phyloP scores from a whole-genome alignment of 2,113 vertebrate species.

The Gallinago paraguaiae region DNA sequence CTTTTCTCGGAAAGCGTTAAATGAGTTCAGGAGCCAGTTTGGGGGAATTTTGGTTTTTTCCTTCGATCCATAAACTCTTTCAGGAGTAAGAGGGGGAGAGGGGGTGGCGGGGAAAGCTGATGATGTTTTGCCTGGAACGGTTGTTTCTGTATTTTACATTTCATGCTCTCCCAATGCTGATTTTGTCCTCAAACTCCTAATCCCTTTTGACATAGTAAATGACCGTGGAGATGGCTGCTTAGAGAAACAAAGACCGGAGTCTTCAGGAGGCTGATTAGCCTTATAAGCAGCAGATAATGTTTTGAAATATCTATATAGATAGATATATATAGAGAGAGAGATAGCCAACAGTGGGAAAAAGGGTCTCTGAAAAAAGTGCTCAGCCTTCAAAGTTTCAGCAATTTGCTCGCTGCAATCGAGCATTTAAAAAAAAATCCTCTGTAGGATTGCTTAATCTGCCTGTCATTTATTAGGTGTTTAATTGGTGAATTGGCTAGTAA shows the following conservation, averaged over 20 bases:
- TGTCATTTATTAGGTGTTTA: background rate
- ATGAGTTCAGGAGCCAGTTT: background rate
- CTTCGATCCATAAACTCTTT: background rate
- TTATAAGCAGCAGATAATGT: background rate
- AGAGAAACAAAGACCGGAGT: background rate
- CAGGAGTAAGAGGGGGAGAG: background rate
- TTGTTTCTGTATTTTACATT: constrained; percentile 5
- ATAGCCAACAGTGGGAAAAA: background rate
- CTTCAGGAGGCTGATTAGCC: background rate
- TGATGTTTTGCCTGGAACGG: background rate
- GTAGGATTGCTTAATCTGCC: background rate
- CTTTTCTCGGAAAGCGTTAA: background rate
- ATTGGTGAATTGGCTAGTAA: background rate
- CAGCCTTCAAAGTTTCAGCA: background rate
- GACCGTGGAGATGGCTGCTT: background rate
- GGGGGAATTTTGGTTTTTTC: background rate
- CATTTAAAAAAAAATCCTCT: background rate
- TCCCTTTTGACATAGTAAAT: constrained; percentile 12
- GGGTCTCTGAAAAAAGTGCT: background rate
- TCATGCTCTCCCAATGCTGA: background rate
- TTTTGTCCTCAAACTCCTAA: constrained; percentile 2
- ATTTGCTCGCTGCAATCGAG: background rate
- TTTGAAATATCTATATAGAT: background rate
- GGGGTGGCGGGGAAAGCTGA: background rate
- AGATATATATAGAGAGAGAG: background rate